Base-by-base conservation (phyloP, 2,888 invertebrate genomes). In the Eristalis intricaria region DNA sequence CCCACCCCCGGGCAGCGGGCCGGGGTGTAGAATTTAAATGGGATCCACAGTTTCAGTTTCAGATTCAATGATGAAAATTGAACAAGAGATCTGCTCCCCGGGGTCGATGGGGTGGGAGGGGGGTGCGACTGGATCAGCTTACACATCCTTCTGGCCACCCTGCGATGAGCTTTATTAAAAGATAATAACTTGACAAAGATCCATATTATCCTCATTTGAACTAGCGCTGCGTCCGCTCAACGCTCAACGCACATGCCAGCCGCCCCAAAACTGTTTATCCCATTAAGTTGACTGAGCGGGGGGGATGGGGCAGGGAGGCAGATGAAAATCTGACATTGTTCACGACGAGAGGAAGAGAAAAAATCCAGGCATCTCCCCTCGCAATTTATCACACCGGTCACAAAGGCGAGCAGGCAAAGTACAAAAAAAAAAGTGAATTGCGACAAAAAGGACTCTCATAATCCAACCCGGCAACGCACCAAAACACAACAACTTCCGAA, bases 371-470 rank as follows among this genome's bases (percentile, higher is more conserved):
- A 61, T 58, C 26, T 13, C 35, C 66, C 74, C 78, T 70, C 40
- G 69, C 78, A 65, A 79, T 87, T 84, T 79, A 79, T 87, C 78
- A 79, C 84, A 84, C 66, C 66, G 79, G 56, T 66, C 75, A 65
- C 78, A 86, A 83, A 71, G 75, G 32, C 80, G 50, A 71, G 13
- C 38, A 60, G n/a, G 43, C 35, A 4, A 60, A 70, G 50, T 40
- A 71, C 32, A 13, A 40, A 26, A 38, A 38, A 40, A 70, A 5
- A 61, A 61, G 2, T 10, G 64, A 70, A 35, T 19, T 64, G 63
- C 68, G 73, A 85, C 77, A 86, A 79, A 83, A 87, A 83, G 68
- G 75, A 77, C 50, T 50, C 82, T 77, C 64, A 73, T 77, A 87
- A 84, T 79, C 75, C 75, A 58, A 84, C 83, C 84, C 75, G 79